These are phyloP conservation scores for Trissolcus brochymenae DNA, from an alignment of 2,888 invertebrate genomes.

Conservation along the genomic window DNA sequence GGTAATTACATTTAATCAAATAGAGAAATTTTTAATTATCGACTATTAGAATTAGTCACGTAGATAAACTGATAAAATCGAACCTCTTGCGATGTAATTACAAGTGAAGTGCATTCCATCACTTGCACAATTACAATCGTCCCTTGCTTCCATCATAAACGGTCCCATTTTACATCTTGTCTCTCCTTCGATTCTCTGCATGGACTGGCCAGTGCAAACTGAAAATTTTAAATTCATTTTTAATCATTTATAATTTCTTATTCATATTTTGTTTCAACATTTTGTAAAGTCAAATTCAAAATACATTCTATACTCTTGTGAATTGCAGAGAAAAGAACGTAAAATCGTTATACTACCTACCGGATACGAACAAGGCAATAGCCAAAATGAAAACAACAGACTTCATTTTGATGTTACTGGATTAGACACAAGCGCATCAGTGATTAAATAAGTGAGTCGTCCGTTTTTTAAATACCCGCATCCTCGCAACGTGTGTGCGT, in stretches of 20 bases:
- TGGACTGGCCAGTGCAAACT: too few relatives aligned
- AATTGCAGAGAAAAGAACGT: too few relatives aligned
- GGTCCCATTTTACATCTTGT: conserved; percentile 26
- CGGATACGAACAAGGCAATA: neutral
- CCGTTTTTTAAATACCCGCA: neutral
- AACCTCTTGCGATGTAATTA: neutral
- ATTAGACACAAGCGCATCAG: neutral
- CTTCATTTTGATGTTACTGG: neutral
- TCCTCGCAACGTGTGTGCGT: neutral
- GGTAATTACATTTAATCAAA: too few relatives aligned
- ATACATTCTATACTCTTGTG: too few relatives aligned
- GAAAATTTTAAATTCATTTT: too few relatives aligned
- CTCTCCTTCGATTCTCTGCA: conserved; percentile 16
- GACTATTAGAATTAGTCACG: too few relatives aligned
- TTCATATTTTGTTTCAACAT: too few relatives aligned
- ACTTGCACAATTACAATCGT: conserved; percentile 16
- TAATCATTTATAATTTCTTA: too few relatives aligned
- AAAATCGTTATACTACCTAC: neutral
- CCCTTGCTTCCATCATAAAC: conserved; percentile 12
- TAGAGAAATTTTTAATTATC: too few relatives aligned
- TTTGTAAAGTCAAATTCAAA: too few relatives aligned
- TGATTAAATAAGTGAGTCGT: neutral
- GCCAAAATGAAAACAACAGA: neutral
- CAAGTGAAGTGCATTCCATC: conserved; percentile 23
- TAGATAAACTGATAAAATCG: too few relatives aligned